phyloP scores from a whole-genome alignment of 2,888 invertebrate genomes.

The Eupithecia insigniata region DNA sequence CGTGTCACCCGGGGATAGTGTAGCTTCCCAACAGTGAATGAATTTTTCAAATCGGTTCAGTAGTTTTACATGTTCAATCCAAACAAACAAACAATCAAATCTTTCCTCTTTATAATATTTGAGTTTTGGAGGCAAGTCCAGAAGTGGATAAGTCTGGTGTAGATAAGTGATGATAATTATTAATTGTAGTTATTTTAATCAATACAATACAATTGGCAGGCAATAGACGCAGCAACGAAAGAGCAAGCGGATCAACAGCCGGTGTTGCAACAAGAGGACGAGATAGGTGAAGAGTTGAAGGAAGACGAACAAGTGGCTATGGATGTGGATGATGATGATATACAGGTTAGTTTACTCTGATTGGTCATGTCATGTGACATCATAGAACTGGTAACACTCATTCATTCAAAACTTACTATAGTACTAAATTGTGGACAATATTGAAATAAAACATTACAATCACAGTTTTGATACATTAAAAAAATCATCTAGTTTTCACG shows the following conservation, averaged over 20 bases:
- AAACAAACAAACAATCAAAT: no score
- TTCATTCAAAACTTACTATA: not conserved
- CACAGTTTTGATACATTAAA: not conserved
- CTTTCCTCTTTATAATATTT: no score
- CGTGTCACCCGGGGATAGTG: no score
- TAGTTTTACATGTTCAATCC: no score
- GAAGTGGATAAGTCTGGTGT: no score
- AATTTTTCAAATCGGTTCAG: no score
- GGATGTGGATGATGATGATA: constrained; percentile 73
- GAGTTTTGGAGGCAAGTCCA: no score
- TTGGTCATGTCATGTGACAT: not conserved
- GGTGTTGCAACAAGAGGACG: constrained; percentile 84
- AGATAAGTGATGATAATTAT: no score
- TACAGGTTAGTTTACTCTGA: constrained; percentile 58
- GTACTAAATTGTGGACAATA: not conserved
- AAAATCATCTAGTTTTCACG: not conserved
- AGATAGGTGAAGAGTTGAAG: constrained; percentile 84
- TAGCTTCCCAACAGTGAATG: no score
- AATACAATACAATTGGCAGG: constrained; percentile 65
- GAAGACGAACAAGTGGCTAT: constrained; percentile 84
- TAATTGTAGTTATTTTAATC: not conserved
- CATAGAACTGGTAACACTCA: not conserved
- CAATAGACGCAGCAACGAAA: constrained; percentile 90
- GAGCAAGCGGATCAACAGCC: constrained; percentile 91
- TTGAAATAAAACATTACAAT: not conserved